Evolutionary conservation across 2,113 vertebrate species (phyloP), one percentile per base, ranked within the genome.

Genomic region (Syrmaticus mikado): DNA sequence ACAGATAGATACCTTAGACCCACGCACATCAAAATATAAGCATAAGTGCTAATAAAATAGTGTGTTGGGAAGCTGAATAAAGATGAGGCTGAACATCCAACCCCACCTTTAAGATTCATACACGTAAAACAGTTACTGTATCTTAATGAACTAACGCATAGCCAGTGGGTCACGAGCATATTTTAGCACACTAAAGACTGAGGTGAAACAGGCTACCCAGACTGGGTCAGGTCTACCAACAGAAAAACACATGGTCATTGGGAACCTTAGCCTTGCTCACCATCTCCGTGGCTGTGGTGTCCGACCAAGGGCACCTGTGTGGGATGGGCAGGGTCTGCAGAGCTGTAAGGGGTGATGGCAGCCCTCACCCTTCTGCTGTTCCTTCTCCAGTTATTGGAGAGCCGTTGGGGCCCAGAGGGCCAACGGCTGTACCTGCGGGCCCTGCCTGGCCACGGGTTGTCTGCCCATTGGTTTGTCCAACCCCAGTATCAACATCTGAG

Each of bases 221-320:
- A 28, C 38, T 19, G 17, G 27, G 27, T 20, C 27, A 41, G 38
- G 27, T 20, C 38, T 41, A 41, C 10, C 38, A 41, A 58, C 25
- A 41, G 28, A 71, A 60, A 38, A 78, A 11, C 11, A 19, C n/a
- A 30, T 14, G 19, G 8, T 40, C 3, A 0, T 13, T 4, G 21
- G 40, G 45, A 14, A 25, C 24, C 40, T 4, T 1, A 1, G 18
- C 36, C 55, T 36, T 1, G 0, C 66, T 90, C 43, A 66, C 67
- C 66, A 4, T 10, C 14, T 40, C n/a, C 1, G 1, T 3, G 2
- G 25, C 53, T 10, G 4, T 19, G 28, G 6, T 13, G 57, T 72
- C 28, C 8, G 8, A 10, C 19, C 0, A 0, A 5, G 24, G 71
- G 22, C 16, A 0, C 0, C 22, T 0, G 3, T 8, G 14, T 6